These are phyloP conservation scores for Protonemura montana DNA, from an alignment of 2,888 invertebrate genomes.

Conservation along the genomic window DNA sequence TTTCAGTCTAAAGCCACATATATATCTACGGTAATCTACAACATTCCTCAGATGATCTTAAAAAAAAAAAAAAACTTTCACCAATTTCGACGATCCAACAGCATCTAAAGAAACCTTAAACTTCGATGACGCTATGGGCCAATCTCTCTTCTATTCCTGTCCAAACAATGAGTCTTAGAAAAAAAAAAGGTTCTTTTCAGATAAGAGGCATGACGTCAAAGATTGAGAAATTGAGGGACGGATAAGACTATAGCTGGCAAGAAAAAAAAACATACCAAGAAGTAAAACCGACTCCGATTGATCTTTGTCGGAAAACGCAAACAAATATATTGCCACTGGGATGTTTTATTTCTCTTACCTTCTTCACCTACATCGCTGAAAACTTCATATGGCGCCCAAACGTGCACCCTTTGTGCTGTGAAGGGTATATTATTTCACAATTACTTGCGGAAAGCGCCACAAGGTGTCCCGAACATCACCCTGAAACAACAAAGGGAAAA, in stretches of 20 bases:
- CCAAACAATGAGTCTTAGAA: background rate
- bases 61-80: background rate
- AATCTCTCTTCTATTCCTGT: background rate
- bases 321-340: background rate
- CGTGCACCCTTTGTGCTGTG: background rate
- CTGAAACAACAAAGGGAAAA: background rate
- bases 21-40: background rate
- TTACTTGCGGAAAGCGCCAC: background rate
- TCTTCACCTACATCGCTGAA: too few species aligned
- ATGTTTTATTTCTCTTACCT: background rate
- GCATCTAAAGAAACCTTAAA: background rate
- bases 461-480: background rate
- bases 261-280: background rate
- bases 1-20: too few species aligned
- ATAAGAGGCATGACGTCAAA: background rate
- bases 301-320: background rate
- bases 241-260: background rate
- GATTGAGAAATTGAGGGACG: background rate
- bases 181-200: background rate
- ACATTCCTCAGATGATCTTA: background rate
- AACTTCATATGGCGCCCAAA: background rate
- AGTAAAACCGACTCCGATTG: background rate
- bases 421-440: background rate
- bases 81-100: background rate
- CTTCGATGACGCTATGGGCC: background rate